Evolutionary conservation across 2,888 invertebrate species (phyloP).

Genomic region (Venusia cambrica): DNA sequence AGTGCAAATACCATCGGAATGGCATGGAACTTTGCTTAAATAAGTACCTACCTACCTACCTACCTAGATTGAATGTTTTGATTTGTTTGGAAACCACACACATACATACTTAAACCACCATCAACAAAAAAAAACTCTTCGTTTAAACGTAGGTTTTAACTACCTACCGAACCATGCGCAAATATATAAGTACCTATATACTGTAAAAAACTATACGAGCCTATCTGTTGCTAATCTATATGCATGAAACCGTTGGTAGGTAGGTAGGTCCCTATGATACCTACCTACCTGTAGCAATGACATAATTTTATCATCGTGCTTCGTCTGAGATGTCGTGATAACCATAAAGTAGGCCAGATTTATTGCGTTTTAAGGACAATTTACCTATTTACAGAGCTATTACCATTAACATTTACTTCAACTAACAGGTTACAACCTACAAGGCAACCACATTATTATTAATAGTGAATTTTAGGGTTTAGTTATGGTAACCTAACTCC

Average conservation of each 20-base stretch:
- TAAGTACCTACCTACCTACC: too few relatives aligned
- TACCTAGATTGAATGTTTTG: slow-evolving; percentile 10
- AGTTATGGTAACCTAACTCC: too few relatives aligned
- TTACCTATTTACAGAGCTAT: slow-evolving; percentile 20
- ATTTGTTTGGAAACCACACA: slow-evolving; percentile 9
- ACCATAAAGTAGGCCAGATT: slow-evolving; percentile 22
- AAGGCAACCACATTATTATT: too few relatives aligned
- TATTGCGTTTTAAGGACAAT: slow-evolving; percentile 28
- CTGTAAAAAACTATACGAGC: too few relatives aligned
- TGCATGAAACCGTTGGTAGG: too few relatives aligned
- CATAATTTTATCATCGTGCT: slow-evolving; percentile 18
- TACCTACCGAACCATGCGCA: too few relatives aligned
- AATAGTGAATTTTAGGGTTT: too few relatives aligned
- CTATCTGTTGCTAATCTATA: too few relatives aligned
- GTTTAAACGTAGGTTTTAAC: too few relatives aligned
- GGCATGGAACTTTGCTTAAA: slow-evolving; percentile 17
- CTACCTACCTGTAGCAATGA: too few relatives aligned
- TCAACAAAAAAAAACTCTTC: not conserved
- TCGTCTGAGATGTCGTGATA: slow-evolving; percentile 24
- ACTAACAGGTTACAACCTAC: too few relatives aligned
- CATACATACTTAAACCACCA: not conserved
- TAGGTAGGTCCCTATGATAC: slow-evolving; percentile 1
- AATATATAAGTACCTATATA: too few relatives aligned
- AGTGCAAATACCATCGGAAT: slow-evolving; percentile 17
- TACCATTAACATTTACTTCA: slow-evolving; percentile 11